phyloP scores from a whole-genome alignment of 2,888 invertebrate genomes.

The Stratiomys singularior region DNA sequence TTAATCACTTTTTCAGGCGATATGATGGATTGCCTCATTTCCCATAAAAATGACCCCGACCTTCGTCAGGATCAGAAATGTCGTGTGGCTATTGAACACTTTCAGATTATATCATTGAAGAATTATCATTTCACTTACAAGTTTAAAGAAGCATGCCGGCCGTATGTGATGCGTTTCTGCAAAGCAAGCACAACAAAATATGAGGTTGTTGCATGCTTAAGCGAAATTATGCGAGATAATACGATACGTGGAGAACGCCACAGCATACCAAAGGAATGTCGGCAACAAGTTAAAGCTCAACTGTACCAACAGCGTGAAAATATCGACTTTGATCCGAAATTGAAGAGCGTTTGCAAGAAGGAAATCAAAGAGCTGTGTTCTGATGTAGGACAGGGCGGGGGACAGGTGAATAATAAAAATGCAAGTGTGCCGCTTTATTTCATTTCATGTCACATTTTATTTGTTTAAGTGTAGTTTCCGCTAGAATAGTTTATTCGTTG shows the following conservation, averaged over 20 bases:
- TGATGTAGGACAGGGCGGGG: slow-evolving; percentile 74
- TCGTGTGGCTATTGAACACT: slow-evolving; percentile 94
- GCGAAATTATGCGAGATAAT: slow-evolving; percentile 90
- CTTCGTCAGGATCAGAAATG: slow-evolving; percentile 84
- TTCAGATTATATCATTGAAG: slow-evolving; percentile 92
- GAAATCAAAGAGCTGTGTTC: slow-evolving; percentile 82
- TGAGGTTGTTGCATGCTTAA: slow-evolving; percentile 73
- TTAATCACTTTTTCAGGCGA: slow-evolving; percentile 68
- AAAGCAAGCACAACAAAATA: slow-evolving; percentile 78
- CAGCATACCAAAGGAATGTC: slow-evolving; percentile 86
- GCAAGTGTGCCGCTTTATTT: slow-evolving; percentile 51
- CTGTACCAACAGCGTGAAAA: slow-evolving; percentile 92
- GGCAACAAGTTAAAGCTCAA: slow-evolving; percentile 90
- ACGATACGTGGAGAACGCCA: slow-evolving; percentile 81
- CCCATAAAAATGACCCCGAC: slow-evolving; percentile 88
- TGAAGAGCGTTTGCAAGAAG: slow-evolving; percentile 82
- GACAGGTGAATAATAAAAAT: slow-evolving; percentile 67
- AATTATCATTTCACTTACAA: slow-evolving; percentile 93
- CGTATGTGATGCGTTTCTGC: slow-evolving; percentile 78
- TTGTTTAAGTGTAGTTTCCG: too few species aligned
- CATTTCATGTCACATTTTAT: slow-evolving; percentile 46
- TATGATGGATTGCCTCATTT: slow-evolving; percentile 92
- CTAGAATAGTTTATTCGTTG: too few species aligned
- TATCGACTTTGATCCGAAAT: slow-evolving; percentile 83
- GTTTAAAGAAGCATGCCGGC: slow-evolving; percentile 93